phyloP scores from a whole-genome alignment of 2,113 vertebrate genomes.

The Nothoprocta perdicaria region DNA sequence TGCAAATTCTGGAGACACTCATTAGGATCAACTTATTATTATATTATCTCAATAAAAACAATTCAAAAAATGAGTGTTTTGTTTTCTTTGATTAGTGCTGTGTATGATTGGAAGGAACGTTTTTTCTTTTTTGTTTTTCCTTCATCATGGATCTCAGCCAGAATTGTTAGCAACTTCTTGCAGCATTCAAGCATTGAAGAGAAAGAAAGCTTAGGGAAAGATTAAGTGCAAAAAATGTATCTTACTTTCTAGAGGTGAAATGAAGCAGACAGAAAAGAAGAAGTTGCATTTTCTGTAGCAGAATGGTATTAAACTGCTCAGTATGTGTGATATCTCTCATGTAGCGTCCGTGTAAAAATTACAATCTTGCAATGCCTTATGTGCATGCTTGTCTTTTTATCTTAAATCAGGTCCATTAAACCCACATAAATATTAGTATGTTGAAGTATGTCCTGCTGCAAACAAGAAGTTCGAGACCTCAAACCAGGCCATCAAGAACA shows the following conservation, averaged over 20 bases:
- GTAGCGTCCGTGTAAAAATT: background rate
- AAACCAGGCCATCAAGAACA: rapidly evolving
- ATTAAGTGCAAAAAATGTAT: background rate
- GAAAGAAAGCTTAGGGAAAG: background rate
- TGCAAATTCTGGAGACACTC: background rate
- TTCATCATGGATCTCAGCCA: background rate
- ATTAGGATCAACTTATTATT: background rate
- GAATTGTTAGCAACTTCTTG: background rate
- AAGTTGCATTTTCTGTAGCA: background rate
- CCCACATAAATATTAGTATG: background rate
- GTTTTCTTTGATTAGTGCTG: background rate
- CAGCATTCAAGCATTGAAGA: background rate
- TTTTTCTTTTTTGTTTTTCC: background rate
- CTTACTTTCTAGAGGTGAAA: background rate
- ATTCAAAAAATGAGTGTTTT: background rate
- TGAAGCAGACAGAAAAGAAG: background rate
- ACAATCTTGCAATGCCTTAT: background rate
- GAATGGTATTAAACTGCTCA: background rate
- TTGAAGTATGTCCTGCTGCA: background rate
- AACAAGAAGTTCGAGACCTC: background rate
- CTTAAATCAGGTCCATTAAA: background rate
- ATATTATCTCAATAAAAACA: background rate
- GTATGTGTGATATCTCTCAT: background rate
- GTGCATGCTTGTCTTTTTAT: background rate
- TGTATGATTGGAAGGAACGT: background rate